A percentile compares a stretch with the other conserved stretches of the same genome.
Conservation (phyloP, 1,140 invertebrate species). For the Sweltsa coloradensis region DNA sequence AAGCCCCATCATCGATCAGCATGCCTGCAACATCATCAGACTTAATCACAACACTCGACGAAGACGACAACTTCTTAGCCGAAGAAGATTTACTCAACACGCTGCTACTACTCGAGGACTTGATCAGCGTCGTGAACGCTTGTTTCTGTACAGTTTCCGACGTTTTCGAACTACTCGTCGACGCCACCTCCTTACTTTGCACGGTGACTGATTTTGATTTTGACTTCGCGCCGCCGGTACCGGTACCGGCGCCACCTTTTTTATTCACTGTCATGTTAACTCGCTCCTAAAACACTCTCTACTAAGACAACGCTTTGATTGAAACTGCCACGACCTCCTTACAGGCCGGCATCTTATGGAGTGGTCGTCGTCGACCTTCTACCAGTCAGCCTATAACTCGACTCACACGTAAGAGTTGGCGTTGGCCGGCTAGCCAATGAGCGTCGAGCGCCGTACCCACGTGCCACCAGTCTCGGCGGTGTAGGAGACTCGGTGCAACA, state of each 20-base stretch:
- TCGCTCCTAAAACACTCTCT: neutral
- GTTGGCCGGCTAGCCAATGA: no score
- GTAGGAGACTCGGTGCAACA: no score
- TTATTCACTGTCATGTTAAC: conserved; percentile 6
- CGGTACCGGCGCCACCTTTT: neutral
- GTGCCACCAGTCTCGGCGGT: no score
- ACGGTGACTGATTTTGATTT: neutral
- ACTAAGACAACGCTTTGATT: no score
- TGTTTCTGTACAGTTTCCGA: neutral
- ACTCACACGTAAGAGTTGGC: no score
- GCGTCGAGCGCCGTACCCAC: no score
- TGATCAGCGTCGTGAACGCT: neutral
- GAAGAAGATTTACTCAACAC: neutral
- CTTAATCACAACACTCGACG: neutral
- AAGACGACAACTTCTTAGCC: neutral
- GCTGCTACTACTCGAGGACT: neutral
- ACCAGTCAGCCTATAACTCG: no score
- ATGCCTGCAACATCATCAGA: neutral
- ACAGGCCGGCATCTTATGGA: no score
- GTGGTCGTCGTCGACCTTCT: no score
- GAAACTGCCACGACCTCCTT: no score
- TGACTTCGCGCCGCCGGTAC: neutral
- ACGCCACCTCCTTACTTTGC: neutral
- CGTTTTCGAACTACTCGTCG: neutral
- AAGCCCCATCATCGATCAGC: neutral